Percentiles rank a stretch among this genome's conserved stretches.
These are phyloP conservation scores for Aphaenogaster ashmeadi DNA, from an alignment of 1,140 invertebrate genomes.

Conservation along the genomic window DNA sequence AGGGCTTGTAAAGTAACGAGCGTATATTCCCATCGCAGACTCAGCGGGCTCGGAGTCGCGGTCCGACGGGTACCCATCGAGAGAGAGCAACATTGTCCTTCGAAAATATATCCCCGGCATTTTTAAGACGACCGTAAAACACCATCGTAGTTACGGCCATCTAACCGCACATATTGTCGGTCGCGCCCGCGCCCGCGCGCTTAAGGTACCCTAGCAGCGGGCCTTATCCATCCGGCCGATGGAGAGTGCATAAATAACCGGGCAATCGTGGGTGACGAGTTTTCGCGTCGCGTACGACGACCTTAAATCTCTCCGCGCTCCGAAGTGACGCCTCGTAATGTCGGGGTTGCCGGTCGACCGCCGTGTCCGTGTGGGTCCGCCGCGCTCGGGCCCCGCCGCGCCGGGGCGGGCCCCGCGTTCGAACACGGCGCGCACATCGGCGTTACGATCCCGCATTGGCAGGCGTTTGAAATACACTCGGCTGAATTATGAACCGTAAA, in stretches of 20 bases:
- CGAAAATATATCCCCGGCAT: slow-evolving; percentile 62
- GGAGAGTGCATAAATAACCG: slow-evolving; percentile 77
- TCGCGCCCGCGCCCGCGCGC: slow-evolving; percentile 21
- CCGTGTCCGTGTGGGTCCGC: slow-evolving; percentile 9
- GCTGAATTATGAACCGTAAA: slow-evolving; percentile 87
- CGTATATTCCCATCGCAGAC: slow-evolving; percentile 4
- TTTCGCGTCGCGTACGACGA: slow-evolving; percentile 81
- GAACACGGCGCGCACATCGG: slow-evolving; percentile 69
- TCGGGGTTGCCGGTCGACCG: slow-evolving; percentile 68
- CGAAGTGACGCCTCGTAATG: slow-evolving; percentile 82
- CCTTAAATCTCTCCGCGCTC: slow-evolving; percentile 80
- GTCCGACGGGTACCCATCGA: slow-evolving; percentile 11
- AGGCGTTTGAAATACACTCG: slow-evolving; percentile 86
- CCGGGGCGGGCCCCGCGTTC: slow-evolving; percentile 16
- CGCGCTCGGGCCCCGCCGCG: not conserved
- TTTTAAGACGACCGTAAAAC: slow-evolving; percentile 71
- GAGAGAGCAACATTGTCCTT: slow-evolving; percentile 55
- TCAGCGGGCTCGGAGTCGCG: not conserved
- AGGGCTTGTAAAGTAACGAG: slow-evolving; percentile 17
- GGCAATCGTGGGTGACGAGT: slow-evolving; percentile 82
- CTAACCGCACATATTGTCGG: slow-evolving; percentile 70
- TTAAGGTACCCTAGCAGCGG: slow-evolving; percentile 22
- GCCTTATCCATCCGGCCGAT: slow-evolving; percentile 34
- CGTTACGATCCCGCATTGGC: slow-evolving; percentile 83
- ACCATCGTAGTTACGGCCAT: slow-evolving; percentile 64